A percentile compares a stretch with the other conserved stretches of the same genome.
phyloP scores from a whole-genome alignment of 2,797 vertebrate species.

The Simalia tracyae region DNA sequence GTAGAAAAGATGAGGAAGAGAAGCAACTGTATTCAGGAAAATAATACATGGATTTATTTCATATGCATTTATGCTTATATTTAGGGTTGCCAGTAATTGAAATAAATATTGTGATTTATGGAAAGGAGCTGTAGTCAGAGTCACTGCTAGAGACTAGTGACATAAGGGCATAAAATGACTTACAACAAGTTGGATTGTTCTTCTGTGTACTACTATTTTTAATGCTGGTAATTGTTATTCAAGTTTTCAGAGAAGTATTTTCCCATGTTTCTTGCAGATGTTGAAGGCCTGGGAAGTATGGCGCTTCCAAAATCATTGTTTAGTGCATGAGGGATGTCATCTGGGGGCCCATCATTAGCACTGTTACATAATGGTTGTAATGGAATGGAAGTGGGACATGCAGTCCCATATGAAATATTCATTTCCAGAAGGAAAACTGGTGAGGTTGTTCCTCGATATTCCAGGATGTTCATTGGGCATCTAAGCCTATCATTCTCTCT shows the following conservation, averaged over 20 bases:
- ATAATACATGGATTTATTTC: neutral
- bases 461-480: too few relatives aligned
- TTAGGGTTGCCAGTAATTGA: neutral
- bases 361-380: too few relatives aligned
- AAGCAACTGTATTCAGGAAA: neutral
- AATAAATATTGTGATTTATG: neutral
- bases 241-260: neutral
- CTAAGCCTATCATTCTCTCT: too few relatives aligned
- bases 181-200: neutral
- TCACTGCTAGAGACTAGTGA: neutral
- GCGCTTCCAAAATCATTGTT: neutral
- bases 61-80: neutral
- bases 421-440: too few relatives aligned
- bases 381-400: too few relatives aligned
- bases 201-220: neutral
- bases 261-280: neutral
- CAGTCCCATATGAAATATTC: too few relatives aligned
- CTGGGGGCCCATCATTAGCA: neutral
- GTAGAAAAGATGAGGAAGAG: neutral
- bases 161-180: neutral
- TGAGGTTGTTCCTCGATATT: too few relatives aligned
- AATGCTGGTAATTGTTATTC: neutral
- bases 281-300: neutral
- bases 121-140: neutral
- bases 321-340: neutral